Percentiles rank a stretch among this genome's conserved stretches.
phyloP scores from a whole-genome alignment of 2,113 vertebrate genomes.

The Excalfactoria chinensis region DNA sequence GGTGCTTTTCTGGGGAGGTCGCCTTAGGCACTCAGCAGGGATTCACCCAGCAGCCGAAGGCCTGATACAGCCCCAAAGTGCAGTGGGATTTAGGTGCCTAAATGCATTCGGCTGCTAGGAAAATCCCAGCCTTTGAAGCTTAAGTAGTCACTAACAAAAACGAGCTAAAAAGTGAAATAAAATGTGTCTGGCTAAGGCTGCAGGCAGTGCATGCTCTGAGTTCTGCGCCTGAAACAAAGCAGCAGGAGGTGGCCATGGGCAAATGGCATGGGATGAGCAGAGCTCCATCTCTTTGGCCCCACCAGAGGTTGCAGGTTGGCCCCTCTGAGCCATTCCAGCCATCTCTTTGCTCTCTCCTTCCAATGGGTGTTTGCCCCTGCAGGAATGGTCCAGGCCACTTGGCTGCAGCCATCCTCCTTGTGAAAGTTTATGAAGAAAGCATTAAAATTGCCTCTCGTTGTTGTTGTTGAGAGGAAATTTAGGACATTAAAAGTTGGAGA shows the following conservation, averaged over 20 bases:
- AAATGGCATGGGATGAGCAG: rapidly evolving
- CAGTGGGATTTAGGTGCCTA: conserved; percentile 52
- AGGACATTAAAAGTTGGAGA: conserved; percentile 65
- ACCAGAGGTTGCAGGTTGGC: background rate
- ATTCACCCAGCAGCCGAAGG: conserved; percentile 42
- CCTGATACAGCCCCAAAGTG: conserved; percentile 26
- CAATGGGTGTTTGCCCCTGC: background rate
- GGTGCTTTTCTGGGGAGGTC: background rate
- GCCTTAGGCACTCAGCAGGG: conserved; percentile 25
- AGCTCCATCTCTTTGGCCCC: background rate
- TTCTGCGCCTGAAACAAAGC: rapidly evolving
- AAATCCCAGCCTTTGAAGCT: conserved; percentile 40
- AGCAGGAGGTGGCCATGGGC: rapidly evolving
- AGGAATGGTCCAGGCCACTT: background rate
- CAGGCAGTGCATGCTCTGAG: background rate
- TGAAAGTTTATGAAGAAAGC: background rate
- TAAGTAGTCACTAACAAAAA: conserved; percentile 13
- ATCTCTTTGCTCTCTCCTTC: background rate
- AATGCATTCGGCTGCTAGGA: conserved; percentile 36
- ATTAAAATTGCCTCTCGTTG: background rate
- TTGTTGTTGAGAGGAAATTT: conserved; percentile 26
- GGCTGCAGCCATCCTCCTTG: background rate
- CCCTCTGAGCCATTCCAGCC: background rate
- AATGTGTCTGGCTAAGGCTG: background rate
- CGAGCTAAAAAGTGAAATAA: background rate